These are phyloP conservation scores for Spodoptera picta DNA, from an alignment of 2,888 invertebrate species.

Conservation along the genomic window DNA sequence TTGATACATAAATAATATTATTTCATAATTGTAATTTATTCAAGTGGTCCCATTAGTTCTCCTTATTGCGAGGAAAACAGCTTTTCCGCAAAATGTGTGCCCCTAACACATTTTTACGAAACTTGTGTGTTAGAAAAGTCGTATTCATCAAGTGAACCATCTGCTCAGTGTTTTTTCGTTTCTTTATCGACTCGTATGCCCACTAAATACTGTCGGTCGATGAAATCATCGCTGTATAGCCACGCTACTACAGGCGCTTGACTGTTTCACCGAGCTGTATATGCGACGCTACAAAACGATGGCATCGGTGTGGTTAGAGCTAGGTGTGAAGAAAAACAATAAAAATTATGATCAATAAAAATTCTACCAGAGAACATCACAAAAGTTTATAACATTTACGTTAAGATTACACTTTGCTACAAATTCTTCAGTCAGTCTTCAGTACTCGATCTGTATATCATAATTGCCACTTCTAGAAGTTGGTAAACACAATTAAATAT, in stretches of 20 bases:
- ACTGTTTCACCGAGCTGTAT: slow-evolving; percentile 27
- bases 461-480: too few relatives aligned
- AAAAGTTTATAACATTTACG: too few relatives aligned
- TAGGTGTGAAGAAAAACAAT: background rate
- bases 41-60: background rate
- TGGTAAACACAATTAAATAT: too few relatives aligned
- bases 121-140: slow-evolving; percentile 20
- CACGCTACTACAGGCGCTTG: slow-evolving; percentile 4
- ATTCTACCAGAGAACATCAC: too few relatives aligned
- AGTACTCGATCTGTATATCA: too few relatives aligned
- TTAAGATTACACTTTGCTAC: too few relatives aligned
- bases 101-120: background rate
- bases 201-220: slow-evolving; percentile 32
- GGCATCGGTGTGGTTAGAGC: slow-evolving; percentile 13
- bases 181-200: slow-evolving; percentile 17
- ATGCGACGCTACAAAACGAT: slow-evolving; percentile 7
- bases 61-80: too few relatives aligned
- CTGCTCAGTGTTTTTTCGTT: background rate
- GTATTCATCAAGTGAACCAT: background rate
- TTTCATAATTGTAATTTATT: background rate
- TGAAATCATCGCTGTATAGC: slow-evolving; percentile 2
- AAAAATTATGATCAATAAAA: too few relatives aligned
- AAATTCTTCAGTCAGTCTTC: too few relatives aligned
- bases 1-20: slow-evolving; percentile 28
- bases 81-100: background rate